Evolutionary conservation across 1,140 invertebrate genomes (phyloP), one percentile per base, ranked within the genome.

Genomic region (Lepidurus apus): DNA sequence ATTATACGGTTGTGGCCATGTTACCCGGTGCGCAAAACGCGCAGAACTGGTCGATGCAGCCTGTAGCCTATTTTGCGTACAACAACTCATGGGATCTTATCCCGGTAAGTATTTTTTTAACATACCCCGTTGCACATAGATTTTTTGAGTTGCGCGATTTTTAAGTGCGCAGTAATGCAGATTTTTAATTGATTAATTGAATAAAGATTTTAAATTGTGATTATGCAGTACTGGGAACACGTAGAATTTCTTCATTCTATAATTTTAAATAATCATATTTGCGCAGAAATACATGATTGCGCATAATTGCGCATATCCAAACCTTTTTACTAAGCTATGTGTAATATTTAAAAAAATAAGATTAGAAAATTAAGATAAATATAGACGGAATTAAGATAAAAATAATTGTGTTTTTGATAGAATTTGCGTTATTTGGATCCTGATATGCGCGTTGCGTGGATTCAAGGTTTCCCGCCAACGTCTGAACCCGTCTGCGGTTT

Each of bases 1-100:
- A 96, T 85, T 96, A 94, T 84, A 93, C 94, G 0, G 90, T 96
- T 1, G 89, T 96, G 13, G 90, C 91, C 0, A 86, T 91, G n/a
- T 87, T 91, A 53, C 87, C 88, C 80, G 89, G 91, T 81, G 80
- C 83, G 78, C 83, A 87, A 11, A 45, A 43, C 47, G 17, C 42
- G 80, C 76, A 87, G 81, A 80, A 87, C 0, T 89, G 88, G 87
- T 89, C 87, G 43, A 91, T 93, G 86, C 89, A 90, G 80, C 91
- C 91, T 0, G 91, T 93, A 9, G 92, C 91, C 0, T 90, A 90
- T 80, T 93, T 93, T 83, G 87, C 88, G 76, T 91, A 92, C 81
- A 85, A 91, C 81, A 86, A 42, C 74, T 26, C 76, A 80, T 65
- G 82, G 80, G 42, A 75, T 9, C 8, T 47, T 43, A 78, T 87